Conservation (phyloP, 2,888 invertebrate species). For the Seira sanloemensis region DNA sequence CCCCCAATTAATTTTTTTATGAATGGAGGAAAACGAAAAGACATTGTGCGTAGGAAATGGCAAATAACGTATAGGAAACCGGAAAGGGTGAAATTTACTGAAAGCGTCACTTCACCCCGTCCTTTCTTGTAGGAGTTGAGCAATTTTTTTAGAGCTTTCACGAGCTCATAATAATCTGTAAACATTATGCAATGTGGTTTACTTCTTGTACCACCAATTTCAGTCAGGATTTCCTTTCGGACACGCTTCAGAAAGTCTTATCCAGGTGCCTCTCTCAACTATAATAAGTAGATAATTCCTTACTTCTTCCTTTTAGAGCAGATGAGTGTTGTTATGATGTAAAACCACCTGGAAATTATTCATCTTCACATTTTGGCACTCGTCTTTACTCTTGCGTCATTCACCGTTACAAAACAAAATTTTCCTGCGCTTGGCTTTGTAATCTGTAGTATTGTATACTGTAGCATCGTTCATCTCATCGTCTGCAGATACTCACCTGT, state of each 20-base stretch:
- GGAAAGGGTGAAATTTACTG: constrained; percentile 5
- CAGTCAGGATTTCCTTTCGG: constrained; percentile 41
- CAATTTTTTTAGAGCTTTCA: no score
- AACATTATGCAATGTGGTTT: not conserved
- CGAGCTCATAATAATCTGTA: no score
- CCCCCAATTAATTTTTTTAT: constrained; percentile 29
- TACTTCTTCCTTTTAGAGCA: not conserved
- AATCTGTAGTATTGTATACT: no score
- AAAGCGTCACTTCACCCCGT: constrained; percentile 40
- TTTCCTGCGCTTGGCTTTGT: not conserved
- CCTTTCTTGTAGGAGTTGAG: no score
- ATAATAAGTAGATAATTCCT: not conserved
- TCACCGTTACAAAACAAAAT: constrained; percentile 18
- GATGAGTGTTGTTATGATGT: no score
- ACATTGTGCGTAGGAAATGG: constrained; percentile 40
- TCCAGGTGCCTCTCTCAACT: not conserved
- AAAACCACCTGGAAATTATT: not conserved
- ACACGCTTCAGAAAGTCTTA: constrained; percentile 31
- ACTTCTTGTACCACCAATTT: not conserved
- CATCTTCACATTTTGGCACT: not conserved
- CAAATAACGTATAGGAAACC: not conserved
- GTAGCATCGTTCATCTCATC: no score
- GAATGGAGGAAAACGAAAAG: constrained; percentile 27
- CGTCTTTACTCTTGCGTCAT: not conserved
- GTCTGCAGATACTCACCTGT: not conserved